These are phyloP conservation scores for Leuciscus waleckii DNA, from an alignment of 2,797 vertebrate species.

Conservation along the genomic window DNA sequence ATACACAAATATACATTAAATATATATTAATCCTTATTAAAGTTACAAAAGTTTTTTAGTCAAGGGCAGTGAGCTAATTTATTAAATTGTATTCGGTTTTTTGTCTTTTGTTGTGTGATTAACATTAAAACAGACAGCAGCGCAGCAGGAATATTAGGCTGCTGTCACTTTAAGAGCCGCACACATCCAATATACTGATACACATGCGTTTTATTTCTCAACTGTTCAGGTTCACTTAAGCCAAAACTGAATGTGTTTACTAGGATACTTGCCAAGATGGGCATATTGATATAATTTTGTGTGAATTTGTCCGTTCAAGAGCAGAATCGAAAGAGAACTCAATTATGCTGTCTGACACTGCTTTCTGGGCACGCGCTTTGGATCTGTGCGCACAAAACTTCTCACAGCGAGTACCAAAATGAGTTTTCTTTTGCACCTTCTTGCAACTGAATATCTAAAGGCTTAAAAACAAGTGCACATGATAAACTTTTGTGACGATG, in stretches of 20 bases:
- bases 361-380: neutral
- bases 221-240: neutral
- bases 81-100: too few species aligned
- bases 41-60: too few species aligned
- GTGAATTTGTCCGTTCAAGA: neutral
- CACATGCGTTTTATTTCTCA: neutral
- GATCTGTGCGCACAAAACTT: neutral
- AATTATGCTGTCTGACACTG: neutral
- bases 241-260: neutral
- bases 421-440: neutral
- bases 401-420: neutral
- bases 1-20: neutral
- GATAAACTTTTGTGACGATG: neutral
- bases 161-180: neutral
- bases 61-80: too few species aligned
- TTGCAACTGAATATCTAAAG: neutral
- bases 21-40: neutral
- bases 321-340: neutral
- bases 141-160: neutral
- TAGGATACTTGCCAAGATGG: neutral
- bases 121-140: neutral
- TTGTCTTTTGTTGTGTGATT: neutral
- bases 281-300: neutral
- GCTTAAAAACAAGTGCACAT: neutral
- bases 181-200: neutral